phyloP scores from a whole-genome alignment of 2,797 vertebrate genomes.

The Hipposideros larvatus region DNA sequence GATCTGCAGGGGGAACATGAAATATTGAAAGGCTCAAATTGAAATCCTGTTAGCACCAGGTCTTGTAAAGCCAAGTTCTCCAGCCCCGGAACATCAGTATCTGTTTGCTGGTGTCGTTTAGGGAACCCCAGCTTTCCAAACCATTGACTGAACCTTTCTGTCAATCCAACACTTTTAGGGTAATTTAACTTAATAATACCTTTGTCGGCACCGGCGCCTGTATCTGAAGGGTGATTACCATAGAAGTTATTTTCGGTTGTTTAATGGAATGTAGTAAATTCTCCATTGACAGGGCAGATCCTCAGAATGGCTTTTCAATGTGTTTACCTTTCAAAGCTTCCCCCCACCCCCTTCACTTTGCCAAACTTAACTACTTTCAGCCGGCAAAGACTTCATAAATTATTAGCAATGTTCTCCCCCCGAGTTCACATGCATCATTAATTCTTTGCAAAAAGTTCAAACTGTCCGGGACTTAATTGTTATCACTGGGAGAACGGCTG shows the following conservation, averaged over 20 bases:
- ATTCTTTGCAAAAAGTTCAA: slow-evolving; percentile 85
- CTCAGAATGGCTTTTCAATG: slow-evolving; percentile 83
- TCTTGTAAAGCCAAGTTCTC: neutral
- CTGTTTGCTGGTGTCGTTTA: slow-evolving; percentile 85
- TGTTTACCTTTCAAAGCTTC: slow-evolving; percentile 87
- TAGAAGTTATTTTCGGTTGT: slow-evolving; percentile 91
- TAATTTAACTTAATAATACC: slow-evolving; percentile 92
- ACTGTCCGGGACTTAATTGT: slow-evolving; percentile 87
- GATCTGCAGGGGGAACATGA: neutral
- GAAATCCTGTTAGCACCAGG: slow-evolving; percentile 62
- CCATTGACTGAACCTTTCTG: slow-evolving; percentile 89
- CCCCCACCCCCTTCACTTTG: slow-evolving; percentile 66
- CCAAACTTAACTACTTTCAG: slow-evolving; percentile 85
- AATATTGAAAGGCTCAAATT: slow-evolving; percentile 64
- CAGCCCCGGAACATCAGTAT: slow-evolving; percentile 71
- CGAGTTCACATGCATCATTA: slow-evolving; percentile 83
- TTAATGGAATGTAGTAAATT: slow-evolving; percentile 90
- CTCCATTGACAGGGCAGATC: slow-evolving; percentile 87
- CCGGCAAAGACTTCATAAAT: slow-evolving; percentile 83
- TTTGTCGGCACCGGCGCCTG: slow-evolving; percentile 87
- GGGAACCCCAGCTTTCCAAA: slow-evolving; percentile 85
- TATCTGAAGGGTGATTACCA: slow-evolving; percentile 91
- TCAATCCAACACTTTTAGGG: slow-evolving; percentile 90
- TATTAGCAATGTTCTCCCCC: slow-evolving; percentile 78
- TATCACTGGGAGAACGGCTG: slow-evolving; percentile 78